Evolutionary conservation across 2,113 vertebrate genomes (phyloP), one percentile per base, ranked within the genome.

Genomic region (Petrocephalus microphthalmus): DNA sequence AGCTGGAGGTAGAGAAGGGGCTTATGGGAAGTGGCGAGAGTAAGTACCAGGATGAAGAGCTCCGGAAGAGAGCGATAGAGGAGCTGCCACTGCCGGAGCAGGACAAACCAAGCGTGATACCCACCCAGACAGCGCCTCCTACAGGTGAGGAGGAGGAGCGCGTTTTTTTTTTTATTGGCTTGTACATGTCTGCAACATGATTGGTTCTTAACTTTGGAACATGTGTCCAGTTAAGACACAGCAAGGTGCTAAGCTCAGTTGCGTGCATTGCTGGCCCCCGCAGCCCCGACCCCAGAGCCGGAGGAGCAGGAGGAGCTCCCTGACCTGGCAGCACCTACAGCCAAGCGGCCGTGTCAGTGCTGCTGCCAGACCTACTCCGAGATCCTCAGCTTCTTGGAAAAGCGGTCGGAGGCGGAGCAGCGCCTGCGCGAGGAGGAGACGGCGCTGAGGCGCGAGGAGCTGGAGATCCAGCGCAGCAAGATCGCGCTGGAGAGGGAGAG

Each of bases 331-430:
- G 94, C 93, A 0, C 93, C 94, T 47, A 94, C 89, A 37, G 93
- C 94, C 87, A 96, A 95, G 90, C 92, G 89, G 0, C 92, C 95
- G 0, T 96, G 95, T 89, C 95, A 96, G 92, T 96, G 95, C 89
- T 96, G 95, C 94, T 96, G 95, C 92, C 95, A 95, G 90, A 95
- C 94, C 5, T 96, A 96, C 92, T 95, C 95, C 0, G 95, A 95
- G 90, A 96, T 95, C 60, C 93, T 96, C 89, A 95, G 94, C 90
- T 95, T 96, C 91, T 91, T 96, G 90, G 95, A 96, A 92, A 95
- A 95, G 91, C 95, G 95, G 54, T 94, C 95, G 0, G 95, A 96
- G 90, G 93, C 95, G 0, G 95, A 96, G 91, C 95, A 96, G n/a
- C 93, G 94, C 19, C 91, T 96, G 57, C 93, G 95, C 1, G 95